Evolutionary conservation across 2,113 vertebrate species (phyloP).

Genomic region (Acrocephalus kingi): DNA sequence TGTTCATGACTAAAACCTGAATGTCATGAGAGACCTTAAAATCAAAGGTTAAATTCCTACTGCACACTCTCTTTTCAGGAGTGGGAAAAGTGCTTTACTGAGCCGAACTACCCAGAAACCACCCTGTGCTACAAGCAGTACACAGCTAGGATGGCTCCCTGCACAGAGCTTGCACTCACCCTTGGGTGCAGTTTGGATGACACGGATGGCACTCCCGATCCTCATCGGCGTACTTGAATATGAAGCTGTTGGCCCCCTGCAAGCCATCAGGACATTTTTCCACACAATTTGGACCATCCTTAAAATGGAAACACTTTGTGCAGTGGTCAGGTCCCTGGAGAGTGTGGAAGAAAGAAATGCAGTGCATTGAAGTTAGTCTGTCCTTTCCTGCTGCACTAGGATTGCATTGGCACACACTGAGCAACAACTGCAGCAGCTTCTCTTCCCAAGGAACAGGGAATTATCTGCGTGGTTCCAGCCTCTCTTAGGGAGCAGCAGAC

Average conservation of each 20-base stretch:
- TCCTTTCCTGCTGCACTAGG: background rate
- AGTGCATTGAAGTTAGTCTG: background rate
- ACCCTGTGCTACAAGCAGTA: rapidly evolving
- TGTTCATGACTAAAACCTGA: background rate
- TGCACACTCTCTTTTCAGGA: background rate
- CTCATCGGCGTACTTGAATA: conserved; percentile 95
- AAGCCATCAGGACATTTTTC: conserved; percentile 95
- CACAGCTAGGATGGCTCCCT: background rate
- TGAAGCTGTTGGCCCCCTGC: conserved; percentile 93
- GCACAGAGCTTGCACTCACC: conserved; percentile 75
- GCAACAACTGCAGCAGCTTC: background rate
- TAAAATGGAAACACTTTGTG: conserved; percentile 92
- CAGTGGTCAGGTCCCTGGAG: conserved; percentile 92
- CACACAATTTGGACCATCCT: conserved; percentile 97
- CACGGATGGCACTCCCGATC: conserved; percentile 94
- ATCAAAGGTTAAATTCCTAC: background rate
- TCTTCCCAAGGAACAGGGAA: background rate
- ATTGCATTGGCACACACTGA: background rate
- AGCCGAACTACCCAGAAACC: background rate
- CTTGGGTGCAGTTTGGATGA: conserved; percentile 95
- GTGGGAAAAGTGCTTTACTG: background rate
- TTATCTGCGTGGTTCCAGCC: background rate
- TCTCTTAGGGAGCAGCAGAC: background rate
- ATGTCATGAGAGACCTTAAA: background rate
- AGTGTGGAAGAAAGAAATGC: background rate